Evolutionary conservation across 2,888 invertebrate species (phyloP).

Genomic region (Drosophila sordidula): DNA sequence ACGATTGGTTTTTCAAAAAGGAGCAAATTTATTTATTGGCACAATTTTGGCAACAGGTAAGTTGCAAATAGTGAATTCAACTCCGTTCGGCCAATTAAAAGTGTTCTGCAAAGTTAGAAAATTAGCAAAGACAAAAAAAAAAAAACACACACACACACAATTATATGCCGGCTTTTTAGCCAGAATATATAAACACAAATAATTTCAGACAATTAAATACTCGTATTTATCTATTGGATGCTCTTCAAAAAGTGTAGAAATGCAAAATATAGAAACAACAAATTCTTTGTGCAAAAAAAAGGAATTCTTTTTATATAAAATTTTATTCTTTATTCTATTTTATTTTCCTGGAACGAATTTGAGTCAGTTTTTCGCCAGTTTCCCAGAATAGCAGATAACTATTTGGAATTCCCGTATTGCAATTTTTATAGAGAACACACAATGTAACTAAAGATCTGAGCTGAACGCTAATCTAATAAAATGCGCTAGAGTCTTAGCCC

Average conservation of each 20-base stretch:
- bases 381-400: neutral
- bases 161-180: too few species aligned
- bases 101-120: too few species aligned
- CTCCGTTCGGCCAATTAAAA: neutral
- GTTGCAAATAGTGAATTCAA: slow-evolving; percentile 64
- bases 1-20: slow-evolving; percentile 97
- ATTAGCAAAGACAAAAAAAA: too few species aligned
- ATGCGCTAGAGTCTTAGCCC: too few species aligned
- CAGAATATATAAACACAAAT: too few species aligned
- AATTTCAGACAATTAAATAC: too few species aligned
- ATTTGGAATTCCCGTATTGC: neutral
- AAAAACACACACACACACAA: too few species aligned
- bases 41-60: slow-evolving; percentile 98
- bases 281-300: neutral
- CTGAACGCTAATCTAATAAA: too few species aligned
- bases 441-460: too few species aligned
- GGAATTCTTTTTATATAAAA: neutral
- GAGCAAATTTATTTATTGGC: slow-evolving; percentile 96
- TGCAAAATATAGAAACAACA: too few species aligned
- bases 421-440: neutral
- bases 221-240: too few species aligned
- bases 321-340: neutral
- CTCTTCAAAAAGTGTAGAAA: too few species aligned
- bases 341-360: neutral
- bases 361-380: neutral